phyloP scores from a whole-genome alignment of 2,113 vertebrate species.

The Rhinopomastus cyanomelas region DNA sequence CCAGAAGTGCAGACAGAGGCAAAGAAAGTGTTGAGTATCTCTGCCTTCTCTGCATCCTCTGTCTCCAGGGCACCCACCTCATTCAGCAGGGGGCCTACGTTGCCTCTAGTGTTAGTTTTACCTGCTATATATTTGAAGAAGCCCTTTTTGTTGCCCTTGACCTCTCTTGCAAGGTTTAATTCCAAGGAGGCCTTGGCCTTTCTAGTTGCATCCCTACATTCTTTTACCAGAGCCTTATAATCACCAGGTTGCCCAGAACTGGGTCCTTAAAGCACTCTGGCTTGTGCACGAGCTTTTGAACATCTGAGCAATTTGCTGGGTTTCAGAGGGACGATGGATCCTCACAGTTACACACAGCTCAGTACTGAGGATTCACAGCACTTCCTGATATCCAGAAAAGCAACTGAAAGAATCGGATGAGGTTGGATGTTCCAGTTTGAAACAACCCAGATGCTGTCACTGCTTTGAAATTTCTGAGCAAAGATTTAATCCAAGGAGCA shows the following conservation, averaged over 20 bases:
- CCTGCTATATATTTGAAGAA: too few species aligned
- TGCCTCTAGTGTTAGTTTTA: too few species aligned
- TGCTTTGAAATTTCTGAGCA: neutral
- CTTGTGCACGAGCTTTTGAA: neutral
- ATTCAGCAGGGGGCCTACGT: too few species aligned
- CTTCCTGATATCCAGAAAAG: neutral
- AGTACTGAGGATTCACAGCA: neutral
- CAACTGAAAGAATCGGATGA: neutral
- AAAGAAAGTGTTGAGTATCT: too few species aligned
- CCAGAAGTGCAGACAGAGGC: too few species aligned
- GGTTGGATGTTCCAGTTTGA: neutral
- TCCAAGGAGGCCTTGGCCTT: too few species aligned
- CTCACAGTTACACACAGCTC: neutral
- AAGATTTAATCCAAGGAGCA: neutral
- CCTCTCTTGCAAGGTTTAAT: too few species aligned
- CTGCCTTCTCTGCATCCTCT: too few species aligned
- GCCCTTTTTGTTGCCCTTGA: too few species aligned
- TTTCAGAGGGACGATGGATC: neutral
- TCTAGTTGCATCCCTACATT: too few species aligned
- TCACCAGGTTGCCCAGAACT: accelerated
- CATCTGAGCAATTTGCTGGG: neutral
- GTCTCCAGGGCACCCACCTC: too few species aligned
- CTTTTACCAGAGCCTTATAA: too few species aligned
- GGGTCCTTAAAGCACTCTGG: neutral
- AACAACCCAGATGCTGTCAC: neutral